These are phyloP conservation scores for Meteorus cinctellus DNA, from an alignment of 2,888 invertebrate genomes.

Conservation along the genomic window DNA sequence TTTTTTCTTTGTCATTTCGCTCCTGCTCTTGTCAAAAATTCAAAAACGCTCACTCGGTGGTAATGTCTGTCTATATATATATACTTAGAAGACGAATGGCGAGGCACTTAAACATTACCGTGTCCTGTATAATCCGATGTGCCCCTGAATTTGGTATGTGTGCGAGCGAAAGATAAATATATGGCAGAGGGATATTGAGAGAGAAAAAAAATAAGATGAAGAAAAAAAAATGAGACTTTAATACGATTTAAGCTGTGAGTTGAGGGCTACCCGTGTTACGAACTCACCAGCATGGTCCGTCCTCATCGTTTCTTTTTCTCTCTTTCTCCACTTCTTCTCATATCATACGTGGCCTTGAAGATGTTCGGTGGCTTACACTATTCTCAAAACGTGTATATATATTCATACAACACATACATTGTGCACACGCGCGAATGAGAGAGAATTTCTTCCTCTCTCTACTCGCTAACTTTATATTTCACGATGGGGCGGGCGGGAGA, in stretches of 20 bases:
- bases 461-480: background rate
- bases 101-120: constrained; percentile 37
- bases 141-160: constrained; percentile 25
- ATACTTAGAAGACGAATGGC: constrained; percentile 23
- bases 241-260: constrained; percentile 64
- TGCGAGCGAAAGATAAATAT: constrained; percentile 12
- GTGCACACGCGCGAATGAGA: constrained; percentile 32
- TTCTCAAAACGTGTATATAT: constrained; percentile 30
- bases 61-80: background rate
- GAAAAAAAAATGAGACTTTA: constrained; percentile 59
- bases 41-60: background rate
- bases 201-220: background rate
- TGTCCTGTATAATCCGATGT: constrained; percentile 40
- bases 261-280: constrained; percentile 60
- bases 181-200: background rate
- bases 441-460: background rate
- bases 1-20: background rate
- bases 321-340: constrained; percentile 35
- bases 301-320: constrained; percentile 26
- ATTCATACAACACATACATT: constrained; percentile 28
- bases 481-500: background rate
- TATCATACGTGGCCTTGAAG: constrained; percentile 42
- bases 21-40: background rate
- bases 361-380: constrained; percentile 31
- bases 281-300: constrained; percentile 42